Conservation (phyloP, 2,797 vertebrate genomes). For the Acanthurus lineatus region DNA sequence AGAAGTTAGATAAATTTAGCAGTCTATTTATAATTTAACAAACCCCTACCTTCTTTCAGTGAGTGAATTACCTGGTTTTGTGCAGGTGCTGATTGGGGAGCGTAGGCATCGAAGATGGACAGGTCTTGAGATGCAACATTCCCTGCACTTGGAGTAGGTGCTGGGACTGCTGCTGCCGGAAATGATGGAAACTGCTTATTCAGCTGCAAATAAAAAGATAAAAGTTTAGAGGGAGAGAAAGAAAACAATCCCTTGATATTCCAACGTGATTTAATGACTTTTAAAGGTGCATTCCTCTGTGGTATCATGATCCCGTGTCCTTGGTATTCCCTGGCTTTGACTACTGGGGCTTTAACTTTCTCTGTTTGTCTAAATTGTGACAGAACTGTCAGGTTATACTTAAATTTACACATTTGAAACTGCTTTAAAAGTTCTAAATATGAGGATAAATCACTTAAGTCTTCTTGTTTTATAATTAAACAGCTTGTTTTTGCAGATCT, state of each 20-base stretch:
- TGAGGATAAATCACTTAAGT: neutral
- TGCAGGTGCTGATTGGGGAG: conserved; percentile 69
- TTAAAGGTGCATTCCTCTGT: conserved; percentile 56
- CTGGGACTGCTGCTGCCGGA: conserved; percentile 48
- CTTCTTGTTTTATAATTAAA: neutral
- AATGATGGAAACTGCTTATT: conserved; percentile 39
- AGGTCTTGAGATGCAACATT: conserved; percentile 76
- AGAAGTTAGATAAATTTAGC: neutral
- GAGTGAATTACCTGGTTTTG: conserved; percentile 77
- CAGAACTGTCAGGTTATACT: neutral
- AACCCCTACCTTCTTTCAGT: too few species aligned
- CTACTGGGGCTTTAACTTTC: neutral
- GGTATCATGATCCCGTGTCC: conserved; percentile 32
- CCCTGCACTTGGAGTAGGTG: conserved; percentile 61
- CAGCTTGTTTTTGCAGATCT: conserved; percentile 26
- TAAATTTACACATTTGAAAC: neutral
- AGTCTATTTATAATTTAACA: neutral
- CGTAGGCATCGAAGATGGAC: conserved; percentile 84
- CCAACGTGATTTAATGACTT: conserved; percentile 48
- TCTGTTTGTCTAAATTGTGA: conserved; percentile 14
- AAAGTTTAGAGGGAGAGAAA: conserved; percentile 22
- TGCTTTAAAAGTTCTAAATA: neutral
- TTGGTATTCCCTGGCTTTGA: conserved; percentile 33
- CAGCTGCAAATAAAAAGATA: conserved; percentile 49
- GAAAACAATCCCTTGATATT: conserved; percentile 36